Conservation (phyloP, 2,797 vertebrate species). For the Chrysocyon brachyurus region DNA sequence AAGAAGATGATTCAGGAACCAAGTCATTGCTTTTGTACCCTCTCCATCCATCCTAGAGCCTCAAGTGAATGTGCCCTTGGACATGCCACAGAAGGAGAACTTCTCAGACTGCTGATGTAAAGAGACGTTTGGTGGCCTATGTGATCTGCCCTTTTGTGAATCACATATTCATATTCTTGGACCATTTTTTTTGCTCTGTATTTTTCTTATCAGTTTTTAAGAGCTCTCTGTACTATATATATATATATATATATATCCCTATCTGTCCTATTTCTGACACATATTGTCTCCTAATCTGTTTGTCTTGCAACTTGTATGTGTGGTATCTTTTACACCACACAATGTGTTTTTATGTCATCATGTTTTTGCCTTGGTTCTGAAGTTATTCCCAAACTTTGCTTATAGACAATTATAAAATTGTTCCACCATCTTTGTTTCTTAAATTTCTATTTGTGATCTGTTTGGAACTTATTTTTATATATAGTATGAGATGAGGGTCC, state of each 20-base stretch:
- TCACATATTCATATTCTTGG: not conserved
- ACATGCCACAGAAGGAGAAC: not conserved
- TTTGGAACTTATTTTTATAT: slow-evolving; percentile 73
- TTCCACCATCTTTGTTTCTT: slow-evolving; percentile 42
- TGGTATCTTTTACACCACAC: slow-evolving; percentile 10
- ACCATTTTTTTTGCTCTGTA: slow-evolving; percentile 27
- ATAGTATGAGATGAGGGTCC: slow-evolving; percentile 49
- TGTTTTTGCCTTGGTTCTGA: slow-evolving; percentile 34
- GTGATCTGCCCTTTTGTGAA: slow-evolving; percentile 35
- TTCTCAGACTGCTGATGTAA: not conserved
- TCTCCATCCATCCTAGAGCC: not conserved
- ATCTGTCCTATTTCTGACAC: slow-evolving; percentile 66
- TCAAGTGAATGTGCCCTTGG: not conserved
- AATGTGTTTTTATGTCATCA: slow-evolving; percentile 50
- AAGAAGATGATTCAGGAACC: slow-evolving; percentile 50
- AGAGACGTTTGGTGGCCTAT: not conserved
- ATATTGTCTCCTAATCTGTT: slow-evolving; percentile 54
- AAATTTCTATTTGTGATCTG: slow-evolving; percentile 49
- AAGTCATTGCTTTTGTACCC: not conserved
- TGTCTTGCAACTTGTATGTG: slow-evolving; percentile 47
- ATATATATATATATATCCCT: not conserved
- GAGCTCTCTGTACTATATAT: not conserved
- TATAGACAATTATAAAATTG: slow-evolving; percentile 41
- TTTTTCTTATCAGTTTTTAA: slow-evolving; percentile 76
- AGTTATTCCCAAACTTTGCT: slow-evolving; percentile 10